phyloP scores from a whole-genome alignment of 2,888 invertebrate species.

The Spisula subtruncata region DNA sequence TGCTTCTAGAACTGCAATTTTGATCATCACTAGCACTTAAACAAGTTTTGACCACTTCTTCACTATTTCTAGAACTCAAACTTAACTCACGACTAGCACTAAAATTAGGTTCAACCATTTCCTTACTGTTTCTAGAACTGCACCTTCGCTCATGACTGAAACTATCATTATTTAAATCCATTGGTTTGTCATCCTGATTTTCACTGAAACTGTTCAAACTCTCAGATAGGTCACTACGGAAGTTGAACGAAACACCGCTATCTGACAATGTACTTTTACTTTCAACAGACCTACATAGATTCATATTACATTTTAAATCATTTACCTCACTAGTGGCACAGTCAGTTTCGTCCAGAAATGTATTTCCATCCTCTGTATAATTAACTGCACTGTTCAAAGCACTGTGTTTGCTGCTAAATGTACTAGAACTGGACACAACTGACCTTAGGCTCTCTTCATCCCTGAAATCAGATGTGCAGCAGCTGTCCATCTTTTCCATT shows the following conservation, averaged over 20 bases:
- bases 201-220: conserved; percentile 32
- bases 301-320: neutral
- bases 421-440: neutral
- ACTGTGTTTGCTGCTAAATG: neutral
- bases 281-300: neutral
- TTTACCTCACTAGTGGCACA: neutral
- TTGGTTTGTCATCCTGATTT: neutral
- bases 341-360: conserved; percentile 10
- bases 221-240: conserved; percentile 43
- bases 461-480: neutral
- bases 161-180: conserved; percentile 5
- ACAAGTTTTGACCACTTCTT: too few species aligned
- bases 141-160: neutral
- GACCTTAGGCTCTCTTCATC: neutral
- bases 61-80: too few species aligned
- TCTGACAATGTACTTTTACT: conserved; percentile 36
- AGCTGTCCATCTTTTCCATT: conserved; percentile 31
- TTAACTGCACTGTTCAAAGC: conserved; percentile 4
- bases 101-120: conserved; percentile 65
- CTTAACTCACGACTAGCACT: too few species aligned
- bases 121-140: neutral
- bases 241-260: conserved; percentile 41
- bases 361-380: neutral
- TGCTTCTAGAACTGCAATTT: neutral
- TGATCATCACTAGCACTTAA: neutral